Evolutionary conservation across 1,140 invertebrate genomes (phyloP), one percentile per base, ranked within the genome.

Genomic region (Aphaenogaster floridana): DNA sequence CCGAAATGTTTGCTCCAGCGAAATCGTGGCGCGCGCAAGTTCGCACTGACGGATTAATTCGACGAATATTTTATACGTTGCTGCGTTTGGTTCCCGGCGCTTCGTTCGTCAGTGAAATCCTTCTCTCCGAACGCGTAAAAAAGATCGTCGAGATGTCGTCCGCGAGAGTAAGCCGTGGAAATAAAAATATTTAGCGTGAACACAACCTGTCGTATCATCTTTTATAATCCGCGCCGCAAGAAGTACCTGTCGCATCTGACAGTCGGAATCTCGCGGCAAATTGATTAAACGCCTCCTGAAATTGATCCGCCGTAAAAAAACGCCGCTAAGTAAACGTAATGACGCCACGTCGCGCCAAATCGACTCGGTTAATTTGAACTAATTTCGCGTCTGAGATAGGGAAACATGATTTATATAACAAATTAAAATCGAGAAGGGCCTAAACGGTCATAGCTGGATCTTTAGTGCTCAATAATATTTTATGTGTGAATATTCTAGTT

Each of bases 241-340:
- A 21, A 45, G 54, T 28, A 45, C 13, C 64, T 45, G 74, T 45
- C 84, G 87, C 83, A 86, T 91, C 81, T 61, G 81, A 63, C 71
- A 76, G 42, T 7, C 59, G n/a, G 28, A 54, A 90, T 86, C 86
- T 74, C 77, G 77, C 48, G 64, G 74, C 77, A 81, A 83, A 88
- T 90, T 85, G 86, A 86, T 91, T 88, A 91, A 90, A 88, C 77
- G 59, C 57, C 15, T 36, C 17, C 52, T 71, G 61, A 88, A 64
- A 59, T 54, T 52, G 59, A 88, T 88, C 84, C 17, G n/a, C 11
- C 34, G 61, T 61, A 80, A 74, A 66, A 68, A 83, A 74, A 52
- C 17, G n/a, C n/a, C 36, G 6, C 15, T 17, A 34, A 15, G 48
- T 45, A 61, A 74, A 72, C 45, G n/a, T 34, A 48, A 77, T 11